Conservation (phyloP, 2,888 invertebrate species). For the Diloba caeruleocephala region DNA sequence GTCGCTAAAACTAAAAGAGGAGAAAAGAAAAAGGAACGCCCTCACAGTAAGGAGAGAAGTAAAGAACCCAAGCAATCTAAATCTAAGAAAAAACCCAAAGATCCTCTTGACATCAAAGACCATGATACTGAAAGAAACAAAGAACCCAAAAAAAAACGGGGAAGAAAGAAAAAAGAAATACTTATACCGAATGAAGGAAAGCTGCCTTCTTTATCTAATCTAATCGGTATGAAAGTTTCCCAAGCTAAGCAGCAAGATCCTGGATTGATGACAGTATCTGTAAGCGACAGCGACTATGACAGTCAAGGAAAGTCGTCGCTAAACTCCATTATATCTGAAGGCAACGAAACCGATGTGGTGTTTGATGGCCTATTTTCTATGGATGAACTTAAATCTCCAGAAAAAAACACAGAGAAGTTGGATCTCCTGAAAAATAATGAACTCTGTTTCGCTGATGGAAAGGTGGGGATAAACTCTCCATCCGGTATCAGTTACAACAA, state of each 20-base stretch:
- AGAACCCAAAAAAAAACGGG: constrained; percentile 45
- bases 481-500: not conserved
- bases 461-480: constrained; percentile 7
- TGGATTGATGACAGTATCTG: constrained; percentile 26
- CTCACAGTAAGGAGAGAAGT: constrained; percentile 75
- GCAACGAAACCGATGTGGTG: constrained; percentile 64
- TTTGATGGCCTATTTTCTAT: constrained; percentile 76
- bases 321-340: constrained; percentile 63
- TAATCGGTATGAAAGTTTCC: constrained; percentile 75
- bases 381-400: constrained; percentile 74
- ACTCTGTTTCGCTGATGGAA: constrained; percentile 9
- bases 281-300: constrained; percentile 69
- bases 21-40: constrained; percentile 72
- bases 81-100: constrained; percentile 48
- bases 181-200: constrained; percentile 21
- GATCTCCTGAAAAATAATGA: constrained; percentile 28
- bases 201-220: constrained; percentile 62
- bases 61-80: constrained; percentile 57
- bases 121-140: constrained; percentile 50
- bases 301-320: constrained; percentile 73
- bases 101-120: constrained; percentile 42
- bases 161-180: constrained; percentile 54
- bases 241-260: constrained; percentile 42
- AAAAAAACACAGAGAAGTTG: constrained; percentile 46
- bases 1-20: constrained; percentile 63